Evolutionary conservation across 1,140 invertebrate species (phyloP).

Genomic region (Meloidogyne exigua): DNA sequence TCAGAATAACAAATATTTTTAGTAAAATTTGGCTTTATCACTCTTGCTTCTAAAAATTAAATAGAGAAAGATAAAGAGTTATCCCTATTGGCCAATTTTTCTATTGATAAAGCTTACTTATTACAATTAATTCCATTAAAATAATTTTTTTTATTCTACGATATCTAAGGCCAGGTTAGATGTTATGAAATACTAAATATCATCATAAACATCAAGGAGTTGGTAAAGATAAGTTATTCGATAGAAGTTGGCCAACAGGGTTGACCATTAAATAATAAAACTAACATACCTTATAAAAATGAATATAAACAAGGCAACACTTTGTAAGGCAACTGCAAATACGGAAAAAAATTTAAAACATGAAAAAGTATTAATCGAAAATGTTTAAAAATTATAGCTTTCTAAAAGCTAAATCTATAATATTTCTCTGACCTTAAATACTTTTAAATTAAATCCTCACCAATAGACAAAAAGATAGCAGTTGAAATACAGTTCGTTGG

Average conservation of each 20-base stretch:
- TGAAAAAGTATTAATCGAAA: background rate
- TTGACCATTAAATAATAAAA: constrained; percentile 19
- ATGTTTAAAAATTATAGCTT: background rate
- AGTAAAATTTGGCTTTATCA: constrained; percentile 64
- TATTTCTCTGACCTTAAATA: no score
- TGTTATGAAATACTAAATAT: no score
- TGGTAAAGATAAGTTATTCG: no score
- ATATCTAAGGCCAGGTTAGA: no score
- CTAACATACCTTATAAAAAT: constrained; percentile 54
- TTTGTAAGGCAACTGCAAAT: constrained; percentile 41
- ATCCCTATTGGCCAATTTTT: no score
- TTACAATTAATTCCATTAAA: no score
- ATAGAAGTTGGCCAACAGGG: no score
- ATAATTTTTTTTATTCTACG: no score
- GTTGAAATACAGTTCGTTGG: constrained; percentile 45
- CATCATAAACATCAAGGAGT: no score
- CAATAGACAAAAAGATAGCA: constrained; percentile 55
- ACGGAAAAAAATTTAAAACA: background rate
- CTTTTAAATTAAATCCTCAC: background rate
- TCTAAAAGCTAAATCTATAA: no score
- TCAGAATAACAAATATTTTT: constrained; percentile 11
- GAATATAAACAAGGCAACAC: constrained; percentile 48
- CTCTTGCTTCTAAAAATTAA: constrained; percentile 57
- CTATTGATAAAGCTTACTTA: no score
- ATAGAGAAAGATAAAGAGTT: no score